Evolutionary conservation across 2,113 vertebrate species (phyloP), one percentile per base, ranked within the genome.

Genomic region (Nymphicus hollandicus): DNA sequence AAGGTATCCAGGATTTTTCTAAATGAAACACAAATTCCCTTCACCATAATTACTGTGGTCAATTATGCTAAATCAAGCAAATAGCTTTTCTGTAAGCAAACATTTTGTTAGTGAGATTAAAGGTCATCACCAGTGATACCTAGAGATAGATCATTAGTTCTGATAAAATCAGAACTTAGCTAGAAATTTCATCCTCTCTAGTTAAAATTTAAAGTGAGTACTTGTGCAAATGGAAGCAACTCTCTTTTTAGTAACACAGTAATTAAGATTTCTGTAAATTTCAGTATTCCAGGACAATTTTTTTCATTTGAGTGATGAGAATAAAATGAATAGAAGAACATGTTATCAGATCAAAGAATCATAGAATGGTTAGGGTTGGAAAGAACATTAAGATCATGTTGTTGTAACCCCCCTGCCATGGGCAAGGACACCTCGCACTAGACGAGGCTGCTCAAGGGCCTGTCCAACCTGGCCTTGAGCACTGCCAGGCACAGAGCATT

Each of bases 61-160:
- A 94, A 53, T 97, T 97, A 95, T 96, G 96, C 80, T 95, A 97
- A 96, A 97, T 88, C 77, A 90, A 93, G 89, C 91, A 98, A 97
- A 97, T 70, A 97, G 41, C 65, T 95, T 94, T 95, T 73, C 74
- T 88, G 94, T 91, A 97, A 97, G 89, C 31, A 94, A 95, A 90
- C 76, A 83, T 88, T 97, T 96, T 95, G 56, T 74, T 81, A 92
- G 90, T 16, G 4, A 90, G 65, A 84, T 89, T 93, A 96, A 88
- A 93, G 81, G 52, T 86, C 89, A 84, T 94, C 52, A 64, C 52
- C 41, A 66, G 56, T 93, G 84, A 94, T 89, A 87, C 20, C 4
- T 46, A 91, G 41, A 78, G 43, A 87, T 76, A 84, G 77, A 60
- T 60, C 61, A 83, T 78, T 91, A 91, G 37, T 83, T 92, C 35